Evolutionary conservation across 2,888 invertebrate species (phyloP), one percentile per base, ranked within the genome.

Genomic region (Sisyra terminalis): DNA sequence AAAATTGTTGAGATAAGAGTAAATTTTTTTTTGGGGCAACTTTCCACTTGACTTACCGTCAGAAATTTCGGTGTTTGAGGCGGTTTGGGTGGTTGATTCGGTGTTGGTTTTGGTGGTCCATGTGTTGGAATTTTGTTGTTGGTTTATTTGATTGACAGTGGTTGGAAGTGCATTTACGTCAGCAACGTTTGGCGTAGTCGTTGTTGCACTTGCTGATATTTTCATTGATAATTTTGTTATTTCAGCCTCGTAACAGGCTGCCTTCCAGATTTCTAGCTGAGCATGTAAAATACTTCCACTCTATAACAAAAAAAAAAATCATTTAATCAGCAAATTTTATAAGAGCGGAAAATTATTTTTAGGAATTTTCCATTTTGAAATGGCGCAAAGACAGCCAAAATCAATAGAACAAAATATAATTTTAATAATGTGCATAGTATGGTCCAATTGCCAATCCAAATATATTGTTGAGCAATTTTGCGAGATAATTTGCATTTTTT

Each of bases 221-320:
- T 58, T 65, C 40, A 30, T 30, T 2, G 40, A 40, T 9, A 18
- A 14, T 51, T 61, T 58, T 10, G 52, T 51, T 16, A 61, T 50
- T 40, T 63, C 58, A 38, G 65, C 64, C 48, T 75, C 73, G 44
- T 73, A 70, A 50, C 75, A 69, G 7, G 85, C 84, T 46, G 83
- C 83, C 62, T 86, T 87, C 89, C 90, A 92, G 52, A 92, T 85
- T 61, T 90, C 89, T 55, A 92, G 64, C 57, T 88, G 87, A 17
- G 89, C 88, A 61, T 82, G 80, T 48, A 92, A 62, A 52, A 83
- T 83, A 58, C 83, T 80, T 39, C 89, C 89, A 55, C 81, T 78
- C 87, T 87, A 65, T 2, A 62, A 61, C 46, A 48, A 52, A 53
- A 45, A 9, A 18, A 32, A 32, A 29, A 32, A 32, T 11, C 14